A percentile compares a stretch with the other conserved stretches of the same genome.
These are phyloP conservation scores for Ophthalmolycus amberensis DNA, from an alignment of 2,113 vertebrate genomes.

Conservation along the genomic window DNA sequence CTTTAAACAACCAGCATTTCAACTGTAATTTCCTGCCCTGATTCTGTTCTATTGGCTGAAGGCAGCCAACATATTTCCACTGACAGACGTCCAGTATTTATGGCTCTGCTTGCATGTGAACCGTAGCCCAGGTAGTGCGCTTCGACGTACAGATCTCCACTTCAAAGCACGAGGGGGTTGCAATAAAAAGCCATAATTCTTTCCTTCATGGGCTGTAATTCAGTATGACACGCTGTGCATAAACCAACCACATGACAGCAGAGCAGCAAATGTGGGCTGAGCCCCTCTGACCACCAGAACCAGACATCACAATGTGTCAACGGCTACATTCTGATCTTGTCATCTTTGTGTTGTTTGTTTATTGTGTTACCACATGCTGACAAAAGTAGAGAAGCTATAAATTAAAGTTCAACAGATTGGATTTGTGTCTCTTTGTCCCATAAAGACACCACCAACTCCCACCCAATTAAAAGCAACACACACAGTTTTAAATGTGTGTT, in stretches of 20 bases:
- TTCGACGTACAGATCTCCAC: background rate
- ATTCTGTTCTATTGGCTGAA: background rate
- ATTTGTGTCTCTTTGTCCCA: slow-evolving; percentile 4
- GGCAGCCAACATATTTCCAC: background rate
- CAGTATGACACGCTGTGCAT: background rate
- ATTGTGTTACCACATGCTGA: background rate
- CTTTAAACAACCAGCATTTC: background rate
- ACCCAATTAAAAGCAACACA: background rate
- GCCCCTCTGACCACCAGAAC: background rate
- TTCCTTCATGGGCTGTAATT: slow-evolving; percentile 28
- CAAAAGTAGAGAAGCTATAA: background rate
- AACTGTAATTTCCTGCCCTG: background rate
- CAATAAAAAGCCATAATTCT: slow-evolving; percentile 31
- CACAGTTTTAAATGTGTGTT: background rate
- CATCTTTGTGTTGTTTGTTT: slow-evolving; percentile 7
- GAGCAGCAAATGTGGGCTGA: slow-evolving; percentile 2
- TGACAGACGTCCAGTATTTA: slow-evolving; percentile 28
- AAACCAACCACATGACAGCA: slow-evolving; percentile 12
- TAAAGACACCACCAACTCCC: too few relatives aligned
- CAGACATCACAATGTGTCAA: background rate
- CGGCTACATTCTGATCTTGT: background rate
- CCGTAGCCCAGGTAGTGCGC: slow-evolving; percentile 29
- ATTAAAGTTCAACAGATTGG: background rate
- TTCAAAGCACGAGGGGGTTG: slow-evolving; percentile 15
- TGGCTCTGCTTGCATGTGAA: background rate